phyloP scores from a whole-genome alignment of 1,140 invertebrate genomes.

The Drosophila pruinosa region DNA sequence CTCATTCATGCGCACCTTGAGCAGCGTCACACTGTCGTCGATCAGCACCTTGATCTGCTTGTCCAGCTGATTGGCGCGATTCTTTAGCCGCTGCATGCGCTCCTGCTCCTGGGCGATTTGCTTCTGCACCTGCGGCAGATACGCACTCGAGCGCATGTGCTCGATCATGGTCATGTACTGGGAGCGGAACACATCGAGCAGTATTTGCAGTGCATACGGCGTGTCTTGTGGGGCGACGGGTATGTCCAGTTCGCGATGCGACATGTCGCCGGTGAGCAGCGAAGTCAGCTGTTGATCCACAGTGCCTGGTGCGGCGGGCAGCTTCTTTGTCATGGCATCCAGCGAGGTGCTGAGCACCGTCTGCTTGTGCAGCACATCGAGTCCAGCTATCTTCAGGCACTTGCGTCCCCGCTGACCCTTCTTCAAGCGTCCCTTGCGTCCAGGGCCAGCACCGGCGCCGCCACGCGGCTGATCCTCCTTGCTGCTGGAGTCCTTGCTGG shows the following conservation, averaged over 20 bases:
- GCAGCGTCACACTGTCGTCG: slow-evolving; percentile 94
- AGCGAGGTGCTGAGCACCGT: slow-evolving; percentile 92
- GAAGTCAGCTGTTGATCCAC: slow-evolving; percentile 94
- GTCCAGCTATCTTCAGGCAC: slow-evolving; percentile 87
- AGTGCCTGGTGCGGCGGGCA: slow-evolving; percentile 93
- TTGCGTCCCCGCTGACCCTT: slow-evolving; percentile 69
- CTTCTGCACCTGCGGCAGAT: slow-evolving; percentile 88
- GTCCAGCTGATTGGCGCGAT: slow-evolving; percentile 92
- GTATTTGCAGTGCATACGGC: slow-evolving; percentile 92
- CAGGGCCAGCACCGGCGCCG: slow-evolving; percentile 44
- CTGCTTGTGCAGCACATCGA: slow-evolving; percentile 95
- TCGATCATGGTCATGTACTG: slow-evolving; percentile 92
- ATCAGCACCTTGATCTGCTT: slow-evolving; percentile 95
- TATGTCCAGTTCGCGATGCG: slow-evolving; percentile 92
- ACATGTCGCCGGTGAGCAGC: slow-evolving; percentile 86
- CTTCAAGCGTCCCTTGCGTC: slow-evolving; percentile 72
- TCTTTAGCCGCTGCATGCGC: slow-evolving; percentile 90
- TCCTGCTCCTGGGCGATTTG: slow-evolving; percentile 93
- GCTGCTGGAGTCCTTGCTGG: slow-evolving; percentile 67
- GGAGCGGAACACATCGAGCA: slow-evolving; percentile 92
- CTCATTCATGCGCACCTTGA: slow-evolving; percentile 95
- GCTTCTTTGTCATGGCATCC: slow-evolving; percentile 86
- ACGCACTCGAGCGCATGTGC: slow-evolving; percentile 91
- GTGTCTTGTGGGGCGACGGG: slow-evolving; percentile 89
- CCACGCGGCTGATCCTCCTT: slow-evolving; percentile 60